A percentile compares a stretch with the other conserved stretches of the same genome.
Evolutionary conservation across 1,140 invertebrate genomes (phyloP).

Genomic region (Drosophila lini): DNA sequence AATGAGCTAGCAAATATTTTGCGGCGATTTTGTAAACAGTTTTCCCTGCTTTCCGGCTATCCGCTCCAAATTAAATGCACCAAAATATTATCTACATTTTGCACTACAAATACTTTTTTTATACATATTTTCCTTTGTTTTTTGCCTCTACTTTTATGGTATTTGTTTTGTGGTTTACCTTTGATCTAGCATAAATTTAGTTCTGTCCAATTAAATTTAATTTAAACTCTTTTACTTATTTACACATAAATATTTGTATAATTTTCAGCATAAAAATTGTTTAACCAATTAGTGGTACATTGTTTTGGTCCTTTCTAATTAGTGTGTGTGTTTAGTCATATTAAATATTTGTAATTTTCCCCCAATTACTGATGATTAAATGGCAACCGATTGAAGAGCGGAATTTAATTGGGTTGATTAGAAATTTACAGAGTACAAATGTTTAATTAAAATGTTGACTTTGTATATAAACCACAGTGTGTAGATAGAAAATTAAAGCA

Average conservation of each 20-base stretch:
- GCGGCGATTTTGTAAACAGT: constrained; percentile 36
- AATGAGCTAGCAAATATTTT: constrained; percentile 42
- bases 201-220: constrained; percentile 15
- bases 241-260: neutral
- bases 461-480: neutral
- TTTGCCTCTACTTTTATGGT: neutral
- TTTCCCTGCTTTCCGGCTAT: constrained; percentile 7
- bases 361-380: neutral
- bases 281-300: constrained; percentile 23
- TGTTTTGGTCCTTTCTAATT: constrained; percentile 15
- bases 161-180: constrained; percentile 17
- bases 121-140: constrained; percentile 10
- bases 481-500: neutral
- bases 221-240: neutral
- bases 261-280: neutral
- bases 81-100: constrained; percentile 21
- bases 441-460: neutral
- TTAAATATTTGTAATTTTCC: constrained; percentile 10
- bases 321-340: constrained; percentile 8
- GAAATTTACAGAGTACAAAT: neutral
- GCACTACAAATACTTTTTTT: neutral
- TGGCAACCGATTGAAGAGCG: neutral
- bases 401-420: neutral
- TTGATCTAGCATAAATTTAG: constrained; percentile 13
- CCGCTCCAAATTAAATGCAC: constrained; percentile 14